Evolutionary conservation across 2,888 invertebrate species (phyloP).

Genomic region (Brachypalpus laphriformis): DNA sequence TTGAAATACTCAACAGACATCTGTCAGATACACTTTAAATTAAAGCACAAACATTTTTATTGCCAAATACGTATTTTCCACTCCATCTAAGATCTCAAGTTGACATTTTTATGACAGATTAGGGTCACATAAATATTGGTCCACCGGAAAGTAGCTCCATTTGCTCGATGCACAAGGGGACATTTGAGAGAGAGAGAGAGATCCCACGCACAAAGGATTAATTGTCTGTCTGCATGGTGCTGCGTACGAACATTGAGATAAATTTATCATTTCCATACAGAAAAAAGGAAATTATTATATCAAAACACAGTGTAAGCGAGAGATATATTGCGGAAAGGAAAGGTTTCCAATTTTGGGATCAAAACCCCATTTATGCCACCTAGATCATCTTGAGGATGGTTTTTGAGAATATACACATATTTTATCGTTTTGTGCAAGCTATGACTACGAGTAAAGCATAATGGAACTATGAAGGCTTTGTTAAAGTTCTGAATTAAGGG

Average conservation of each 20-base stretch:
- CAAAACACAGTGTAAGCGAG: neutral
- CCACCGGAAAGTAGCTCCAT: slow-evolving; percentile 47
- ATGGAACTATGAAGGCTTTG: slow-evolving; percentile 26
- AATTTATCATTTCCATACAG: slow-evolving; percentile 44
- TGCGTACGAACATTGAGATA: slow-evolving; percentile 37
- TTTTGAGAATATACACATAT: slow-evolving; percentile 39
- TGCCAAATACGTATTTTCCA: slow-evolving; percentile 49
- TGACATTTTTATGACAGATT: slow-evolving; percentile 73
- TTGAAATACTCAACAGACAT: slow-evolving; percentile 60
- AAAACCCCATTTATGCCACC: slow-evolving; percentile 60
- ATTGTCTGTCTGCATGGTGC: slow-evolving; percentile 47
- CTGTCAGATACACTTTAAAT: slow-evolving; percentile 72
- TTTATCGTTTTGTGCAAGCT: slow-evolving; percentile 25
- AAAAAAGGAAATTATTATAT: slow-evolving; percentile 37
- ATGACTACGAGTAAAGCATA: neutral
- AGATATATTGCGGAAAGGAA: neutral
- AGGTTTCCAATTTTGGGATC: slow-evolving; percentile 50
- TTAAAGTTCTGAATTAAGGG: slow-evolving; percentile 28
- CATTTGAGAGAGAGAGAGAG: neutral
- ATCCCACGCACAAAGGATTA: slow-evolving; percentile 50
- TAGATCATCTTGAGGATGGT: slow-evolving; percentile 54
- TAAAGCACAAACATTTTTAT: slow-evolving; percentile 70
- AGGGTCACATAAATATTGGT: slow-evolving; percentile 68
- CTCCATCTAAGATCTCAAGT: slow-evolving; percentile 58
- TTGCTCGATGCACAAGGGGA: slow-evolving; percentile 37